Percentiles rank a stretch among this genome's conserved stretches.
phyloP scores from a whole-genome alignment of 2,113 vertebrate species.

The Sylvia atricapilla region DNA sequence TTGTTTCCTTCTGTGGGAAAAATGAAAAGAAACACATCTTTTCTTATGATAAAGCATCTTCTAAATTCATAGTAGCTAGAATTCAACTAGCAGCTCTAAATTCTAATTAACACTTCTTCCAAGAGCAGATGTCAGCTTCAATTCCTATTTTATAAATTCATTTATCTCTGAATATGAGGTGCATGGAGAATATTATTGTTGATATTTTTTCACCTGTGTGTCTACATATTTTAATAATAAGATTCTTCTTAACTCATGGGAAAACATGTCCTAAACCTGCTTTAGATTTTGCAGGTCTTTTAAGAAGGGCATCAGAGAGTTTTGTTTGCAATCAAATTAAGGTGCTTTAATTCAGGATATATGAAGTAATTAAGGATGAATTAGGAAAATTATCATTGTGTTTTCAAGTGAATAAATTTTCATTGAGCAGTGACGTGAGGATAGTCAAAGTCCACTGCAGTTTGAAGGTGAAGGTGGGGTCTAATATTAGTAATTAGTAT shows the following conservation, averaged over 20 bases:
- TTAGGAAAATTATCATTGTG: slow-evolving; percentile 14
- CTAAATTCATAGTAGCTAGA: background rate
- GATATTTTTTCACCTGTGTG: background rate
- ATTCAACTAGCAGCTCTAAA: background rate
- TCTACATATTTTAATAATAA: background rate
- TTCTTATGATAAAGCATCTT: background rate
- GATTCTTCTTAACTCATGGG: background rate
- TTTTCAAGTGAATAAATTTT: slow-evolving; percentile 37
- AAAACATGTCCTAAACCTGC: background rate
- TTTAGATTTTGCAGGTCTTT: slow-evolving; percentile 1
- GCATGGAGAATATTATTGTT: background rate
- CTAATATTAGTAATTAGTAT: background rate
- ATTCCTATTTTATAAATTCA: slow-evolving; percentile 20
- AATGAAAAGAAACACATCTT: background rate
- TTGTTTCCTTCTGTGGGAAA: background rate
- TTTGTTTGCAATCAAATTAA: slow-evolving; percentile 44
- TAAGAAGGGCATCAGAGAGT: background rate
- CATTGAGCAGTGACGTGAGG: background rate
- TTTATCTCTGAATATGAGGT: slow-evolving; percentile 20
- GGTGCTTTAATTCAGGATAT: slow-evolving; percentile 4
- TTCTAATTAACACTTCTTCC: background rate
- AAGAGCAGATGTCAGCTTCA: slow-evolving; percentile 27
- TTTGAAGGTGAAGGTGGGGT: background rate
- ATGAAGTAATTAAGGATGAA: slow-evolving; percentile 22
- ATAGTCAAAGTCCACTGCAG: background rate